Evolutionary conservation across 2,888 invertebrate genomes (phyloP).

Genomic region (Hirtodrosophila histrioides): DNA sequence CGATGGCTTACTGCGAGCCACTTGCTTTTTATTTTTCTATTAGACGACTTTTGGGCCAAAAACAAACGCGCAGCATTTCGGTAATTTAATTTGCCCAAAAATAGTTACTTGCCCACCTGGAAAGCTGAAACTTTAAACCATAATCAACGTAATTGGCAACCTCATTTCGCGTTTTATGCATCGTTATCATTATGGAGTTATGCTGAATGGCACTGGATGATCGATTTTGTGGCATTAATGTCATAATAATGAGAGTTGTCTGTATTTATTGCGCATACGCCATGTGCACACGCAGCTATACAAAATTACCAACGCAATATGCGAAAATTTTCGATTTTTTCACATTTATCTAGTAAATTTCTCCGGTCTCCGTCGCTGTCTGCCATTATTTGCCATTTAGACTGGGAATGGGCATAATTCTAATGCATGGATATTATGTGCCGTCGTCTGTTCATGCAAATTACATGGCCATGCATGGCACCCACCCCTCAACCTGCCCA

Average conservation of each 20-base stretch:
- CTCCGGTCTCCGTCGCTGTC: slow-evolving; percentile 22
- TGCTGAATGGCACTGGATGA: slow-evolving; percentile 56
- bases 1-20: slow-evolving; percentile 12
- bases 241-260: slow-evolving; percentile 57
- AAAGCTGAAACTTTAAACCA: slow-evolving; percentile 32
- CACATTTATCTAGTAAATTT: slow-evolving; percentile 62
- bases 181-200: slow-evolving; percentile 30
- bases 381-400: slow-evolving; percentile 63
- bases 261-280: slow-evolving; percentile 71
- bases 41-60: slow-evolving; percentile 29
- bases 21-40: slow-evolving; percentile 56
- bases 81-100: slow-evolving; percentile 63
- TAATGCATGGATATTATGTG: slow-evolving; percentile 76
- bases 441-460: slow-evolving; percentile 68
- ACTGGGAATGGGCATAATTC: slow-evolving; percentile 60
- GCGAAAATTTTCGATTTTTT: slow-evolving; percentile 47
- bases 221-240: slow-evolving; percentile 68
- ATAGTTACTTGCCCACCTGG: slow-evolving; percentile 31
- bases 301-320: slow-evolving; percentile 28
- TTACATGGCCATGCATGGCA: slow-evolving; percentile 33
- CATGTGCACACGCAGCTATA: slow-evolving; percentile 50
- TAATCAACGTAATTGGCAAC: slow-evolving; percentile 68
- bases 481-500: too few relatives aligned
- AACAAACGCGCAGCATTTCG: slow-evolving; percentile 15
- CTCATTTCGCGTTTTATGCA: slow-evolving; percentile 17